Conservation (phyloP, 2,113 vertebrate genomes). For the Rhodinocichla rosea region DNA sequence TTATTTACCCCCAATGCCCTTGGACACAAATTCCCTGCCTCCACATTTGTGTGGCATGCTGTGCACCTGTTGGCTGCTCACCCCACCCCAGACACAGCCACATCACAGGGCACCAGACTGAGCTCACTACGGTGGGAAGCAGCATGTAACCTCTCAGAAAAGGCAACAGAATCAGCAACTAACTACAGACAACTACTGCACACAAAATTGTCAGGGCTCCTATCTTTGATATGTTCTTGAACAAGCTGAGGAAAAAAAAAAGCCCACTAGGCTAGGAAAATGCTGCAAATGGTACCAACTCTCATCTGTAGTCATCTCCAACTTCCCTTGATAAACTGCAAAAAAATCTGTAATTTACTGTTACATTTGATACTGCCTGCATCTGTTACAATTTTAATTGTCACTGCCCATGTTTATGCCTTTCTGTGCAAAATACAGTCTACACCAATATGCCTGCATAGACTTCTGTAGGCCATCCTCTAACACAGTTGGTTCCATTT, state of each 20-base stretch:
- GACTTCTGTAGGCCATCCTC: not conserved
- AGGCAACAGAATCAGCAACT: not conserved
- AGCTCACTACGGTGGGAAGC: not conserved
- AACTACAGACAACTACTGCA: not conserved
- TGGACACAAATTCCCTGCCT: conserved; percentile 28
- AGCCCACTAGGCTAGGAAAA: not conserved
- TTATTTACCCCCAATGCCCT: conserved; percentile 16
- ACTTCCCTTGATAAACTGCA: not conserved
- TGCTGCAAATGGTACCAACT: not conserved
- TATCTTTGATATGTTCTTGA: not conserved
- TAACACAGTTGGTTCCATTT: not conserved
- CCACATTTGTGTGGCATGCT: not conserved
- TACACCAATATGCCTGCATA: not conserved
- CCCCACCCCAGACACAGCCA: conserved; percentile 4
- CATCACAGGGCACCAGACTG: not conserved
- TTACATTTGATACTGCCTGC: not conserved
- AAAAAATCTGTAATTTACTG: not conserved
- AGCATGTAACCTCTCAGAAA: not conserved
- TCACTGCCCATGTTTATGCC: not conserved
- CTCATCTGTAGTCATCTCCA: not conserved
- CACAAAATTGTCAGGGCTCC: not conserved
- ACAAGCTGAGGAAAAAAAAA: not conserved
- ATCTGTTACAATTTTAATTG: not conserved
- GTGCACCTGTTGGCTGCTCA: conserved; percentile 31
- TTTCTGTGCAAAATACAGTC: not conserved